Evolutionary conservation across 2,113 vertebrate species (phyloP).

Genomic region (Vanacampus margaritifer): DNA sequence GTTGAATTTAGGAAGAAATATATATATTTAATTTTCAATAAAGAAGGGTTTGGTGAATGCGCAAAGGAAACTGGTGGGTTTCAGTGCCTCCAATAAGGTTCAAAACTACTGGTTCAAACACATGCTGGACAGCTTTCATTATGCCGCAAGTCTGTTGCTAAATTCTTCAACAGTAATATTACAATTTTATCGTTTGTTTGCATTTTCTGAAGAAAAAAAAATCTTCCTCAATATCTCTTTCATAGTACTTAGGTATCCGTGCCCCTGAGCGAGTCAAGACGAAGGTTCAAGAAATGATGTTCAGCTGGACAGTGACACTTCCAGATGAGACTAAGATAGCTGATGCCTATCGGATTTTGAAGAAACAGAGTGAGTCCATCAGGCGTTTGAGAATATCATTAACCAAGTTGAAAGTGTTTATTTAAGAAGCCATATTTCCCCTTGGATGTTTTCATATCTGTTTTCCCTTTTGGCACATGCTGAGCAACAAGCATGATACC

Average conservation of each 20-base stretch:
- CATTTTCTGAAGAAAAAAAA: too few species aligned
- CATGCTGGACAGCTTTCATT: too few species aligned
- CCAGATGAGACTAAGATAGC: constrained; percentile 89
- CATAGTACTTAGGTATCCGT: constrained; percentile 89
- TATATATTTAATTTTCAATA: too few species aligned
- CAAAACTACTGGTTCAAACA: too few species aligned
- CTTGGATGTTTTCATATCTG: constrained; percentile 3
- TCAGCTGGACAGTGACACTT: constrained; percentile 86
- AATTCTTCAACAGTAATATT: background rate
- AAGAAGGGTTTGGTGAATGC: too few species aligned
- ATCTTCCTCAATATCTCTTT: background rate
- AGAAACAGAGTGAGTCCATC: constrained; percentile 89
- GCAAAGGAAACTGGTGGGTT: too few species aligned
- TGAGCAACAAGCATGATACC: constrained; percentile 16
- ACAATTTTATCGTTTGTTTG: background rate
- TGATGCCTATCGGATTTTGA: constrained; percentile 97
- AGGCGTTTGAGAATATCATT: background rate
- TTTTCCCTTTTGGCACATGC: constrained; percentile 35
- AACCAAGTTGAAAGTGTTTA: background rate
- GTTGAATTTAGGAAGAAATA: too few species aligned
- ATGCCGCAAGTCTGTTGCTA: too few species aligned
- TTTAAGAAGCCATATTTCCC: constrained; percentile 8
- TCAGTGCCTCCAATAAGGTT: too few species aligned
- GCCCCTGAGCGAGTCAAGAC: constrained; percentile 90
- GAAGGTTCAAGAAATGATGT: constrained; percentile 91